phyloP scores from a whole-genome alignment of 2,113 vertebrate species.

The Leptobrachium ailaonicum region DNA sequence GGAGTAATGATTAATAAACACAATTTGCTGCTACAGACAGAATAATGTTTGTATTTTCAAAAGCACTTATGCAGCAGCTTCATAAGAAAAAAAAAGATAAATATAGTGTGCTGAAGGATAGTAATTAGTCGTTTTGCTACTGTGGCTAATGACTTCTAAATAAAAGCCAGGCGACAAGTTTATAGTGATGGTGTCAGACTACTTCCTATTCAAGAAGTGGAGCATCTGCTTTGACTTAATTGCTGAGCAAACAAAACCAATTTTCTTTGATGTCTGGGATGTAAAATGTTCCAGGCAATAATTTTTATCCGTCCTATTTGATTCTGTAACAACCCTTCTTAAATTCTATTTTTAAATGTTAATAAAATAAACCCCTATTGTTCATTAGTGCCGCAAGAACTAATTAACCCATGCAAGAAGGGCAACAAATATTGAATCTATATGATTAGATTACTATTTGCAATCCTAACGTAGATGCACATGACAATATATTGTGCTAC shows the following conservation, averaged over 20 bases:
- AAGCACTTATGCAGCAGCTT: not conserved
- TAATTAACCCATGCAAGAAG: too few relatives aligned
- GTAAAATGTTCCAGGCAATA: slow-evolving; percentile 11
- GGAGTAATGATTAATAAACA: not conserved
- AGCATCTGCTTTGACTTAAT: slow-evolving; percentile 56
- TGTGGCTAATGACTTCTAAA: slow-evolving; percentile 54
- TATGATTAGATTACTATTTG: too few relatives aligned
- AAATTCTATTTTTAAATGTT: too few relatives aligned
- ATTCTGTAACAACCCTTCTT: too few relatives aligned
- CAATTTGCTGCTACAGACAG: not conserved
- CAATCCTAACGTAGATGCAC: too few relatives aligned
- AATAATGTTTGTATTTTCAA: not conserved
- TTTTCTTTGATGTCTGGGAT: slow-evolving; percentile 8
- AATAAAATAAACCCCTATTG: too few relatives aligned
- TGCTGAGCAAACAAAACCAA: slow-evolving; percentile 48
- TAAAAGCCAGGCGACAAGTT: slow-evolving; percentile 58
- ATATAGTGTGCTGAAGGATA: slow-evolving; percentile 36
- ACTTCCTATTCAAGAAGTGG: slow-evolving; percentile 44
- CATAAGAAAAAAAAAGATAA: slow-evolving; percentile 33
- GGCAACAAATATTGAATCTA: too few relatives aligned
- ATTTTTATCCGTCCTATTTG: not conserved
- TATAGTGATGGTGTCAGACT: slow-evolving; percentile 43
- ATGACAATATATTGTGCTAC: too few relatives aligned
- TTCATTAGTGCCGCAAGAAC: too few relatives aligned
- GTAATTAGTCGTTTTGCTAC: slow-evolving; percentile 41